These are phyloP conservation scores for Stramonita haemastoma DNA, from an alignment of 2,888 invertebrate species.

Conservation along the genomic window DNA sequence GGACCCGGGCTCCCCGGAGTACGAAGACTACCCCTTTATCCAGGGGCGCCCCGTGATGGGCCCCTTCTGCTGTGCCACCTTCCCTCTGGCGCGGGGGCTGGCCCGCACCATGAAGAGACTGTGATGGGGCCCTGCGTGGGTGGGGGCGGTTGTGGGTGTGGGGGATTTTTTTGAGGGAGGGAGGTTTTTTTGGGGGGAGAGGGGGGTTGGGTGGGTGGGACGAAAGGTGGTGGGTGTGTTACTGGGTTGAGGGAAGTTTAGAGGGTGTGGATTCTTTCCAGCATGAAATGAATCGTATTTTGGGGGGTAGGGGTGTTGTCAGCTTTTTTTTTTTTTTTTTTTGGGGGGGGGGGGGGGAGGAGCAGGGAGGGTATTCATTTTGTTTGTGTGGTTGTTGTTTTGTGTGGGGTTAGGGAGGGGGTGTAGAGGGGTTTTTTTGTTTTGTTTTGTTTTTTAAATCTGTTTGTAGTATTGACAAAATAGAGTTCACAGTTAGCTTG, in stretches of 20 bases:
- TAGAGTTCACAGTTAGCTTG: too few relatives aligned
- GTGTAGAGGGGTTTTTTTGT: too few relatives aligned
- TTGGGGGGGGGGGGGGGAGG: too few relatives aligned
- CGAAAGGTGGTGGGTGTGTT: not conserved
- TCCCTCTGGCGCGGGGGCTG: constrained; percentile 71
- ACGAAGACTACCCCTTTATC: constrained; percentile 69
- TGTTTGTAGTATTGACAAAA: too few relatives aligned
- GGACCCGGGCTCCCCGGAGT: constrained; percentile 70
- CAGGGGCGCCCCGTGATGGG: constrained; percentile 64
- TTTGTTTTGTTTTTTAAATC: too few relatives aligned
- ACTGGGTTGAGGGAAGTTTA: not conserved
- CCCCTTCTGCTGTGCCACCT: constrained; percentile 73
- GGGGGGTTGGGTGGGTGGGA: not conserved
- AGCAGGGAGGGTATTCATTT: too few relatives aligned
- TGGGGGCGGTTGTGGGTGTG: not conserved
- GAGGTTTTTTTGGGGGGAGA: not conserved
- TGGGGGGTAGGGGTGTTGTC: too few relatives aligned
- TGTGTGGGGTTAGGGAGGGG: too few relatives aligned
- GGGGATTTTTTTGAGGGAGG: too few relatives aligned
- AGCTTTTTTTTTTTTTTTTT: too few relatives aligned
- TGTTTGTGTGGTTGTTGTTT: too few relatives aligned
- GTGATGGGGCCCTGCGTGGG: constrained; percentile 43
- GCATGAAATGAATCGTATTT: too few relatives aligned
- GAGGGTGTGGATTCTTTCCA: not conserved
- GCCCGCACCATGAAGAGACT: constrained; percentile 69